phyloP scores from a whole-genome alignment of 2,888 invertebrate species.

The Cacoxenus indagator region DNA sequence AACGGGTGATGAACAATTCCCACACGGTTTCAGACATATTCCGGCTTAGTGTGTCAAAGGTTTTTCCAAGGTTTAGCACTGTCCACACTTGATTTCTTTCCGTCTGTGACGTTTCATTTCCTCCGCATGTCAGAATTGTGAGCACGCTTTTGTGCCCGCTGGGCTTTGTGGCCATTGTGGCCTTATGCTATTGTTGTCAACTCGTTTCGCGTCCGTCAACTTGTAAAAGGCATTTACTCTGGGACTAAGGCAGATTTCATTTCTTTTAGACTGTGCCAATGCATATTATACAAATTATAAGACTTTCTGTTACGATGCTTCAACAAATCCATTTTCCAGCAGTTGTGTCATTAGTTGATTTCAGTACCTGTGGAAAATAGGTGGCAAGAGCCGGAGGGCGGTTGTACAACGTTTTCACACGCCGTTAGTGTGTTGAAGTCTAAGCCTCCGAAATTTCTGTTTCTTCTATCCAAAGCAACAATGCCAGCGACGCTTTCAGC shows the following conservation, averaged over 20 bases:
- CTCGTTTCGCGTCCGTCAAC: neutral
- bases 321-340: constrained; percentile 11
- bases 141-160: neutral
- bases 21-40: neutral
- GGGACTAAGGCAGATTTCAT: neutral
- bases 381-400: neutral
- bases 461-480: neutral
- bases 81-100: neutral
- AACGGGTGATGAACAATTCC: neutral
- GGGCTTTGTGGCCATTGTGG: too few relatives aligned
- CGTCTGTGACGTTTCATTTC: neutral
- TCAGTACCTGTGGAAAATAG: neutral
- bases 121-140: neutral
- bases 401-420: constrained; percentile 11
- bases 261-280: neutral
- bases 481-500: neutral
- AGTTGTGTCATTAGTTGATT: constrained; percentile 7
- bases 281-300: neutral
- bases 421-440: constrained; percentile 7
- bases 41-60: neutral
- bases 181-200: constrained; percentile 12
- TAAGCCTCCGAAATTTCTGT: neutral
- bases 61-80: neutral
- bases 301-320: constrained; percentile 7
- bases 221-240: too few relatives aligned